Evolutionary conservation across 2,797 vertebrate species (phyloP), one percentile per base, ranked within the genome.

Genomic region (Eurystomus glaucurus): DNA sequence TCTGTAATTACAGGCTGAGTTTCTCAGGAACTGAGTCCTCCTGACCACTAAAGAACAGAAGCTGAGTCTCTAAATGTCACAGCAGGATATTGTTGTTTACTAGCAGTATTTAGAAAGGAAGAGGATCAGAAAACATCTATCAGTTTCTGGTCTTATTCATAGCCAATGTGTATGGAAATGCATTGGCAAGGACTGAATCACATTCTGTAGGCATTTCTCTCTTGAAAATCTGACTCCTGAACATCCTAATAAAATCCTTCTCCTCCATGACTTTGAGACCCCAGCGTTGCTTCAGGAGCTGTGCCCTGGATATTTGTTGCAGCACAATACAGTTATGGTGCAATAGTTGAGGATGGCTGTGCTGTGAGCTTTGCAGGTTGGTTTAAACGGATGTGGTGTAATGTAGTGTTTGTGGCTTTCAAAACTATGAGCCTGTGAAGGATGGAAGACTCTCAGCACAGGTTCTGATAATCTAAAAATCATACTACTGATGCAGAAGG

Each of bases 341-440:
- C 25, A 22, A 7, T 3, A 50, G 37, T 11, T 1, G 7, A 82
- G 37, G 58, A 35, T 1, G 9, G 35, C 65, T 8, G 31, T 1
- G 1, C 21, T 33, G 26, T 25, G 39, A 62, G 35, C 33, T 90
- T 68, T 48, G 16, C 22, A 58, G 31, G 52, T 33, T 3, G 2
- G 20, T 51, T 71, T 71, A 81, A 74, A 79, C 51, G 23, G 51
- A 50, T 55, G 15, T 70, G 50, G 10, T 31, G 5, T 17, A 64
- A 70, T 0, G 0, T 3, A 41, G n/a, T 1, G 2, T 69, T 65
- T 88, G 16, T 43, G 45, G 29, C 5, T 72, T 29, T 78, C 45
- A 31, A 81, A 65, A 68, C 11, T 6, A 5, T 26, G 10, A 66
- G 3, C 10, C 50, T 52, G 13, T 45, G 50, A 60, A 28, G 35